Conservation (phyloP, 2,888 invertebrate species). For the Aspidiotus destructor region DNA sequence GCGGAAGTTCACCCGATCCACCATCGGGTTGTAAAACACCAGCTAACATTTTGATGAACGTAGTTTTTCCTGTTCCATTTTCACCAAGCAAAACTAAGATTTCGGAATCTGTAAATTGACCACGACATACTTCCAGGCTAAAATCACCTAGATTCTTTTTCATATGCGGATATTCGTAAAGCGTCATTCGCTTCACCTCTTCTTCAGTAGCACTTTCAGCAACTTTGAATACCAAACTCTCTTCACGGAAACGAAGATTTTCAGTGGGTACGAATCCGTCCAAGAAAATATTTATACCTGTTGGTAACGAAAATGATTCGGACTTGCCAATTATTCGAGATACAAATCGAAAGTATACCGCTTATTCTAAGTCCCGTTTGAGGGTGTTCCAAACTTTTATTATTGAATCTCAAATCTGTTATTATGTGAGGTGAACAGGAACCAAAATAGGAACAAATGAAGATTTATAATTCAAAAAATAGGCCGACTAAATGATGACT, state of each 20-base stretch:
- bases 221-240: conserved; percentile 94
- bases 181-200: conserved; percentile 49
- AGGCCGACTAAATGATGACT: too few relatives aligned
- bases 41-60: conserved; percentile 96
- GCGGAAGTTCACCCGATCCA: conserved; percentile 67
- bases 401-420: too few relatives aligned
- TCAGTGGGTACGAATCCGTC: conserved; percentile 99
- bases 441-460: too few relatives aligned
- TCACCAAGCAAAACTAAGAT: conserved; percentile 92
- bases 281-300: conserved; percentile 94
- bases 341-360: too few relatives aligned
- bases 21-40: conserved; percentile 87
- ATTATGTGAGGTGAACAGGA: too few relatives aligned
- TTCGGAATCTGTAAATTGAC: conserved; percentile 98
- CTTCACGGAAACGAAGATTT: conserved; percentile 95
- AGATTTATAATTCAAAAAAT: too few relatives aligned
- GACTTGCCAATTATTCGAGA: background rate
- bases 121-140: conserved; percentile 66
- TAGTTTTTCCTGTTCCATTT: conserved; percentile 99
- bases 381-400: too few relatives aligned
- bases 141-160: conserved; percentile 72
- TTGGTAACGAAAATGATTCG: conserved; percentile 12
- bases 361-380: too few relatives aligned
- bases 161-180: conserved; percentile 93
- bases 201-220: conserved; percentile 96